Conservation (phyloP, 2,888 invertebrate species). For the Ormyrus nitidulus region DNA sequence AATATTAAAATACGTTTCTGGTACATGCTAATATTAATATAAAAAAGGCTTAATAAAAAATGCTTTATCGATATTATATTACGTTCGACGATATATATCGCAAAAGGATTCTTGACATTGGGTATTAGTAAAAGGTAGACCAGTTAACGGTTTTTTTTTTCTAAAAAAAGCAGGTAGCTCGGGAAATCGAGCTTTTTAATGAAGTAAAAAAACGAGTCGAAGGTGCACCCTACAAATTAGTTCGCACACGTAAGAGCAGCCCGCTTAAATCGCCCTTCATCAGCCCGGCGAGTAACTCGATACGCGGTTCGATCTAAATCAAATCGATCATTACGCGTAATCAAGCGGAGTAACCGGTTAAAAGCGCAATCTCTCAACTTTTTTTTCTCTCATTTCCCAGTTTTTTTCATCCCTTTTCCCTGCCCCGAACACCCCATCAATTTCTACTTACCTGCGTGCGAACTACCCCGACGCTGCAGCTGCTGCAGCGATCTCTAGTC, state of each 20-base stretch:
- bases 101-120: no score
- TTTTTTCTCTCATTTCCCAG: neutral
- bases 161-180: slow-evolving; percentile 16
- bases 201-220: slow-evolving; percentile 12
- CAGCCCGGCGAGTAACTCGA: slow-evolving; percentile 64
- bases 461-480: slow-evolving; percentile 51
- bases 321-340: slow-evolving; percentile 73
- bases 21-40: no score
- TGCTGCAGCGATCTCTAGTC: slow-evolving; percentile 17
- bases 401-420: slow-evolving; percentile 3
- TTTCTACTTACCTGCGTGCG: slow-evolving; percentile 29
- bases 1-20: no score
- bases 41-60: no score
- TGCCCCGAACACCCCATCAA: neutral
- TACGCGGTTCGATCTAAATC: slow-evolving; percentile 65
- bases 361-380: slow-evolving; percentile 42
- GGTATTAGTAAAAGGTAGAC: neutral
- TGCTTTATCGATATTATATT: no score
- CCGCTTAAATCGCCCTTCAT: slow-evolving; percentile 31
- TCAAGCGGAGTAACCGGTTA: slow-evolving; percentile 70
- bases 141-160: slow-evolving; percentile 28
- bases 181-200: slow-evolving; percentile 32
- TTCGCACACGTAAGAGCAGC: neutral
- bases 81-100: no score
- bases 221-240: slow-evolving; percentile 21